These are phyloP conservation scores for Ricordea florida DNA, from an alignment of 92 coral and sea anemone genomes.

Conservation along the genomic window DNA sequence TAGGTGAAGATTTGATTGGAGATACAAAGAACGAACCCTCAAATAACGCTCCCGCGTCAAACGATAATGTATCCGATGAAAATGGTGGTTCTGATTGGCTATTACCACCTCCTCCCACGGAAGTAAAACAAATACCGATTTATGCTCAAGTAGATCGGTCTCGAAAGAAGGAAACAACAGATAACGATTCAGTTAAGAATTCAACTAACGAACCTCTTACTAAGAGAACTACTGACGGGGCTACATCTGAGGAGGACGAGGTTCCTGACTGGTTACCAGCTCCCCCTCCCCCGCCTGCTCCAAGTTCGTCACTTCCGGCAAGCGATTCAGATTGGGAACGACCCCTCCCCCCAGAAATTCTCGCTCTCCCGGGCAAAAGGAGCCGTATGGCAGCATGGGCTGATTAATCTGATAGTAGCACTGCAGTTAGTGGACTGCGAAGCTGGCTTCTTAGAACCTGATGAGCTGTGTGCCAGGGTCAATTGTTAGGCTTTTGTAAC, in stretches of 20 bases:
- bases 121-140: neutral
- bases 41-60: neutral
- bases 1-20: neutral
- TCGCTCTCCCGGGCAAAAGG: constrained; percentile 37
- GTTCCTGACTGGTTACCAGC: constrained; percentile 5
- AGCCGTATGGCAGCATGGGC: constrained; percentile 88
- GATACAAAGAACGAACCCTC: neutral
- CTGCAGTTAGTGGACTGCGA: too few species aligned
- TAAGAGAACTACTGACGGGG: neutral
- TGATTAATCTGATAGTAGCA: constrained; percentile 6
- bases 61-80: constrained; percentile 3
- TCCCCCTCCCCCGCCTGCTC: constrained; percentile 18
- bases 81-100: neutral
- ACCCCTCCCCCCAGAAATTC: constrained; percentile 34
- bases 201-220: neutral
- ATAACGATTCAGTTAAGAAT: neutral
- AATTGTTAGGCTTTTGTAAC: too few species aligned
- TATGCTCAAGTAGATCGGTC: constrained; percentile 14
- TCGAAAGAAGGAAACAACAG: neutral
- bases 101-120: neutral
- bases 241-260: constrained; percentile 20
- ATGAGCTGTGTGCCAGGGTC: too few species aligned
- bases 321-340: constrained; percentile 32
- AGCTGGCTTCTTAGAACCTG: too few species aligned
- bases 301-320: neutral